phyloP scores from a whole-genome alignment of 2,888 invertebrate species.

The Nysson spinosus region DNA sequence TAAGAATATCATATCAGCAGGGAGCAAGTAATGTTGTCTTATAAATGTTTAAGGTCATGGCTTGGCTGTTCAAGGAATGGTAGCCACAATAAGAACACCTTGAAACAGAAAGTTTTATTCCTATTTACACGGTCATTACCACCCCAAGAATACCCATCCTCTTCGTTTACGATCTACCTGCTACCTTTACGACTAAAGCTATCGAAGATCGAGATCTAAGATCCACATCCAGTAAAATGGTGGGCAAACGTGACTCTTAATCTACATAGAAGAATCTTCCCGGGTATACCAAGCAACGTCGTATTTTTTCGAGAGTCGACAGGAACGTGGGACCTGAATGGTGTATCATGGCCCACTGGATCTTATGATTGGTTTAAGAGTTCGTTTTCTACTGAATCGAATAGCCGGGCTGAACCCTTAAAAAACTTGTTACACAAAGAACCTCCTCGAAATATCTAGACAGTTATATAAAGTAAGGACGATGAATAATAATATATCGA shows the following conservation, averaged over 20 bases:
- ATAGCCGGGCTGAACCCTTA: conserved; percentile 41
- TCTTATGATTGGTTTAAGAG: conserved; percentile 66
- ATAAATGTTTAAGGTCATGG: too few relatives aligned
- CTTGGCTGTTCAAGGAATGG: not conserved
- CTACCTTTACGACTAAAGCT: conserved; percentile 20
- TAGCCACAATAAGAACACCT: not conserved
- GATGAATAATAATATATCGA: not conserved
- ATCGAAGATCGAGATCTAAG: conserved; percentile 34
- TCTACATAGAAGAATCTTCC: conserved; percentile 47
- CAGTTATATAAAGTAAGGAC: conserved; percentile 5
- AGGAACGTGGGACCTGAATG: conserved; percentile 24
- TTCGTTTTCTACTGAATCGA: conserved; percentile 42
- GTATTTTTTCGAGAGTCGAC: conserved; percentile 48
- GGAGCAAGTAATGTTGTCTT: too few relatives aligned
- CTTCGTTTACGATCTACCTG: conserved; percentile 4
- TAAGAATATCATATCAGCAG: too few relatives aligned
- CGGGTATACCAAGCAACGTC: conserved; percentile 16
- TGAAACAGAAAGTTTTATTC: not conserved
- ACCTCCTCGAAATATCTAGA: conserved; percentile 7
- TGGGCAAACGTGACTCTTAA: conserved; percentile 15
- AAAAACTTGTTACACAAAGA: conserved; percentile 65
- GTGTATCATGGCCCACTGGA: conserved; percentile 60
- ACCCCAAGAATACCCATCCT: not conserved
- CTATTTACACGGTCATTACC: conserved; percentile 18
- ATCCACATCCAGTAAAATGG: conserved; percentile 7